Percentiles rank a stretch among this genome's conserved stretches.
Evolutionary conservation across 1,140 invertebrate species (phyloP).

Genomic region (Neuroterus valhalla): DNA sequence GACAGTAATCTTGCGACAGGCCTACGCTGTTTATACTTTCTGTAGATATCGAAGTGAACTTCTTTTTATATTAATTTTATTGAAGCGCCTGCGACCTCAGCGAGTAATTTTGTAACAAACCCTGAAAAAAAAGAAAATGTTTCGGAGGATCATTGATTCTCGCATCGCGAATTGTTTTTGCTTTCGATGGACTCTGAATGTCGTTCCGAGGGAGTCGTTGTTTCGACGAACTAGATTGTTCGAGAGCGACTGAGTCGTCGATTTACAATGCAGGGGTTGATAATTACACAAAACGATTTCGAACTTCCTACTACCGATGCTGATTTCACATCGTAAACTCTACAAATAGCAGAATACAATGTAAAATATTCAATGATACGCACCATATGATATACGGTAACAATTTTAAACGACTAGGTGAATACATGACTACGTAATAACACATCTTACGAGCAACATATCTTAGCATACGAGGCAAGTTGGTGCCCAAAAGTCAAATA

Average conservation of each 20-base stretch:
- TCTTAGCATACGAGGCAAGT: slow-evolving; percentile 70
- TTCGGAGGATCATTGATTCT: background rate
- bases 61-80: slow-evolving; percentile 8
- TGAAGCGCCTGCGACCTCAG: background rate
- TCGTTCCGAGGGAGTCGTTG: background rate
- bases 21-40: slow-evolving; percentile 43
- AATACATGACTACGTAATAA: slow-evolving; percentile 68
- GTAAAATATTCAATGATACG: slow-evolving; percentile 69
- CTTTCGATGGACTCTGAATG: too few species aligned
- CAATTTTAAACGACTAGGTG: slow-evolving; percentile 65
- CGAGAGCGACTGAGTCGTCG: background rate
- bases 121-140: background rate
- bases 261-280: slow-evolving; percentile 35
- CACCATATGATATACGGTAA: slow-evolving; percentile 62
- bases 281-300: slow-evolving; percentile 45
- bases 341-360: slow-evolving; percentile 58
- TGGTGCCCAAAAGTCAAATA: slow-evolving; percentile 49
- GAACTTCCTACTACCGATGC: slow-evolving; percentile 49
- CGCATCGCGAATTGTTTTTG: too few species aligned
- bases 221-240: slow-evolving; percentile 40
- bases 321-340: slow-evolving; percentile 50
- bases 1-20: slow-evolving; percentile 44
- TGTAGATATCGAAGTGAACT: slow-evolving; percentile 13
- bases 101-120: background rate
- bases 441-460: slow-evolving; percentile 72